These are phyloP conservation scores for Nephrocerus scutellatus DNA, from an alignment of 2,888 invertebrate genomes.

Conservation along the genomic window DNA sequence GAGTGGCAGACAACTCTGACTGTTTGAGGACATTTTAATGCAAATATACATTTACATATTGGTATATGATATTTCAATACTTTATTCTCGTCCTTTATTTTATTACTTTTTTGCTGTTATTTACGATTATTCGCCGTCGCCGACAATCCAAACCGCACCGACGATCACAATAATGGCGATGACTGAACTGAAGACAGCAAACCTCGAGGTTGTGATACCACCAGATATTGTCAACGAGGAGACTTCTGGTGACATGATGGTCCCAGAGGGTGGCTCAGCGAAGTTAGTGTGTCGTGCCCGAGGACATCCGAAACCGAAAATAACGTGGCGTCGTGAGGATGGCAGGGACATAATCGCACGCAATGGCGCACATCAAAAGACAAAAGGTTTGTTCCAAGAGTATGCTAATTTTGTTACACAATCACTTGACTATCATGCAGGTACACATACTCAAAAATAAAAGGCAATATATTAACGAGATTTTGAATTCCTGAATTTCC, in stretches of 20 bases:
- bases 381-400: constrained; percentile 55
- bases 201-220: constrained; percentile 83
- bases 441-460: constrained; percentile 10
- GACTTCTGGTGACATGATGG: constrained; percentile 89
- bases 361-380: constrained; percentile 64
- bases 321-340: constrained; percentile 82
- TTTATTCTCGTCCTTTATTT: too few relatives aligned
- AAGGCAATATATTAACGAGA: constrained; percentile 12
- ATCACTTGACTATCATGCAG: constrained; percentile 17
- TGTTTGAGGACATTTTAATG: too few relatives aligned
- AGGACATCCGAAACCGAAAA: constrained; percentile 76
- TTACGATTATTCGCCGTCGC: too few relatives aligned
- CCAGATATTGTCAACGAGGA: constrained; percentile 86
- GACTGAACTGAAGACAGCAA: constrained; percentile 69
- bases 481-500: too few relatives aligned
- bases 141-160: too few relatives aligned
- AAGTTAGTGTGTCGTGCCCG: constrained; percentile 80
- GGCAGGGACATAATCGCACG: constrained; percentile 74
- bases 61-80: too few relatives aligned
- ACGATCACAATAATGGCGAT: too few relatives aligned
- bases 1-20: too few relatives aligned
- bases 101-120: too few relatives aligned
- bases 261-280: constrained; percentile 85
- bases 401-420: constrained; percentile 1
- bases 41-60: too few relatives aligned